Base-by-base conservation (phyloP, 2,113 vertebrate genomes). In the Nycticorax nycticorax region DNA sequence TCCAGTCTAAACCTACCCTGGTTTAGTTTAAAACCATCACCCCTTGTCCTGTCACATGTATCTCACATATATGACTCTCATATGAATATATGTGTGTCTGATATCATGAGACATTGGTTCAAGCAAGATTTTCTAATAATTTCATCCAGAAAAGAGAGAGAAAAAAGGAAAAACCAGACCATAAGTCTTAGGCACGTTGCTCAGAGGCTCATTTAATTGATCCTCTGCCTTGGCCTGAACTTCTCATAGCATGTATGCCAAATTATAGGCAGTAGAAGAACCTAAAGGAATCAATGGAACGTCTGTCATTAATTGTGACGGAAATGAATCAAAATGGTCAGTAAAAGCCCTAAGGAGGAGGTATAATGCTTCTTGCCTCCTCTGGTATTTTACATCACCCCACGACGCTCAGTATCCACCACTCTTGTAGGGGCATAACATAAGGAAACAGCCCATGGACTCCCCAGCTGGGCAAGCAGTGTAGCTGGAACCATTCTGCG, bases 221-320 rank as follows among this genome's bases (percentile, higher is more conserved):
- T 92, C 66, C 72, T 4, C 0, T n/a, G 48, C 90, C 47, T 87
- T 2, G 35, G 50, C 50, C 88, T 39, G 32, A 30, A 14, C 35
- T 8, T 37, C 74, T 88, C 66, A 3, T 3, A 8, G 52, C 5
- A 30, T 2, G 1, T 14, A 5, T 33, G 21, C 12, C 53, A 97
- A 97, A 97, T 97, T 97, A 97, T 8, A 97, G 94, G 26, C 43
- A 39, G 45, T 9, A n/a, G 64, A 24, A 37, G 87, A 47, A 67
- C 17, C 52, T 43, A 1, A 62, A 96, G 41, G 92, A 97, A 97
- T 96, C 57, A 72, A 53, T 95, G 96, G 92, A 93, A 97, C 3
- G 14, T 33, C 48, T 72, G 89, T 85, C 4, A 95, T 96, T 97
- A 96, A 94, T 92, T 82, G 69, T 0, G 22, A 64, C n/a, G 88